phyloP scores from a whole-genome alignment of 2,888 invertebrate species.

The Poecilobothrus nobilitatus region DNA sequence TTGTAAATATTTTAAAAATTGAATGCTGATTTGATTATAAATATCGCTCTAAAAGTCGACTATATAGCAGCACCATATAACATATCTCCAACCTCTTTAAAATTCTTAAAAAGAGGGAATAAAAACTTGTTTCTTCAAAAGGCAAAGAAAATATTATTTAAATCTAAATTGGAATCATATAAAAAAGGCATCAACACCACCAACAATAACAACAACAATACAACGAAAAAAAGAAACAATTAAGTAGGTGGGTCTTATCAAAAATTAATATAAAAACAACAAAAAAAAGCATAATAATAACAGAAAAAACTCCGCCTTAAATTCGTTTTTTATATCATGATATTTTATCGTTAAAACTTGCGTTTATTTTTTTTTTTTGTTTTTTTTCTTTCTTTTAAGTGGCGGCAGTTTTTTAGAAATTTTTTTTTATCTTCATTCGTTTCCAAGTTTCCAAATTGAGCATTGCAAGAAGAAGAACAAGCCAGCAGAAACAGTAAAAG shows the following conservation, averaged over 20 bases:
- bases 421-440: not conserved
- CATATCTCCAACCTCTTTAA: not conserved
- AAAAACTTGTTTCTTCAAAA: not conserved
- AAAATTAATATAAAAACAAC: not conserved
- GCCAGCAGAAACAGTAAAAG: too few relatives aligned
- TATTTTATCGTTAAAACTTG: not conserved
- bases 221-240: not conserved
- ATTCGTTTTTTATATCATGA: not conserved
- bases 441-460: not conserved
- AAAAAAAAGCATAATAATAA: too few relatives aligned
- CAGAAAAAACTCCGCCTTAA: not conserved
- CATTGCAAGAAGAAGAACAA: too few relatives aligned
- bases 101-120: not conserved
- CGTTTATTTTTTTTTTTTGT: not conserved
- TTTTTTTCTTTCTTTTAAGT: slow-evolving; percentile 2
- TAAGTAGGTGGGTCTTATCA: slow-evolving; percentile 1
- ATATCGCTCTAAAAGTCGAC: not conserved
- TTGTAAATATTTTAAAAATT: too few relatives aligned
- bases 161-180: slow-evolving; percentile 4
- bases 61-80: not conserved
- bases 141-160: not conserved
- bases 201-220: too few relatives aligned
- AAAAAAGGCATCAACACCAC: not conserved
- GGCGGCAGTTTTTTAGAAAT: not conserved
- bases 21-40: too few relatives aligned